phyloP scores from a whole-genome alignment of 2,797 vertebrate genomes.

The Pterois miles region DNA sequence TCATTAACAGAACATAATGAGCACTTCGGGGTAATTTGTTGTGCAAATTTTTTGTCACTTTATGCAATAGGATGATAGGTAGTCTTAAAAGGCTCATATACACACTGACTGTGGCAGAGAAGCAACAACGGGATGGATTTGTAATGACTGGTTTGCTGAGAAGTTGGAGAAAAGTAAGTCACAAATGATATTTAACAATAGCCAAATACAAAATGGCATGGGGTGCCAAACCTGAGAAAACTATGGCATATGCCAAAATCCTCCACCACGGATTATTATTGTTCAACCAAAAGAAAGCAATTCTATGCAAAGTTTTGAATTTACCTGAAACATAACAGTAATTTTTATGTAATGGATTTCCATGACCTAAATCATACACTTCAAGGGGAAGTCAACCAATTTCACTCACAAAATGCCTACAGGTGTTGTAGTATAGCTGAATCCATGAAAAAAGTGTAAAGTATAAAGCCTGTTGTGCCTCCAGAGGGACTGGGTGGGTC shows the following conservation, averaged over 20 bases:
- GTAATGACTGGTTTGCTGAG: background rate
- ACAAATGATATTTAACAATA: background rate
- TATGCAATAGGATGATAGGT: background rate
- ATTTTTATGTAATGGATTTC: background rate
- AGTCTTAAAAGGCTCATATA: background rate
- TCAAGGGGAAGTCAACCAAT: background rate
- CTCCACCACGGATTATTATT: background rate
- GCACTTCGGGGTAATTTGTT: constrained; percentile 21
- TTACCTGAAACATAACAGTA: background rate
- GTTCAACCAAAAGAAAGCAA: background rate
- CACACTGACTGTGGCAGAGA: background rate
- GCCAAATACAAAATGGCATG: background rate
- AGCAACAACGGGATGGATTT: background rate
- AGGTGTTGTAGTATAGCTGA: background rate
- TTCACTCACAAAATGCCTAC: background rate
- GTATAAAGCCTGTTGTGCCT: background rate
- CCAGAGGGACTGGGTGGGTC: background rate
- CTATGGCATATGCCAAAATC: background rate
- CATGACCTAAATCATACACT: background rate
- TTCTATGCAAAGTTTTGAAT: background rate
- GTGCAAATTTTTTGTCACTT: constrained; percentile 2
- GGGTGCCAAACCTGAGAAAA: background rate
- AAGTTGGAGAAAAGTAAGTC: background rate
- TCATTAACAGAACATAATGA: constrained; percentile 14
- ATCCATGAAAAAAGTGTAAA: background rate